Evolutionary conservation across 2,797 vertebrate genomes (phyloP), one percentile per base, ranked within the genome.

Genomic region (Chloroceryle amazona): DNA sequence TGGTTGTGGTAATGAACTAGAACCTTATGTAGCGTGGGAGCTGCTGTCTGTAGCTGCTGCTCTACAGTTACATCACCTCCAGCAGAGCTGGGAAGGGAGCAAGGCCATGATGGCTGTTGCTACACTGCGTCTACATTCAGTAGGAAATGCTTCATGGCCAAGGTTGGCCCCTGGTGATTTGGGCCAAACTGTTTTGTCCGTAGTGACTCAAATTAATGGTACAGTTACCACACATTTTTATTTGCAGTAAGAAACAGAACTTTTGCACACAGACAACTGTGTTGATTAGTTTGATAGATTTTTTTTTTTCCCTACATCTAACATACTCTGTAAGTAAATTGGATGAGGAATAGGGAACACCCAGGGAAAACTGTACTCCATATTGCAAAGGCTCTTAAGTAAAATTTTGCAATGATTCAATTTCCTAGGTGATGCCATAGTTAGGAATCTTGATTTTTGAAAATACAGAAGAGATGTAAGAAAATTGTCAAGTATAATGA

Each of bases 11-110:
- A 74, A 90, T 46, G 39, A 89, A 66, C 21, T 61, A 65, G 73
- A 72, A 81, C 15, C n/a, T 35, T 81, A 67, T 73, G 86, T 65
- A 6, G 73, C 29, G 22, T 51, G 44, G 58, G 7, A 29, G 52
- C 66, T 92, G 54, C 21, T 96, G 81, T 78, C 52, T 58, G 42
- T 51, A 71, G 52, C 72, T 90, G 57, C 57, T 73, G 79, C 71
- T 25, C 73, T 91, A 51, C 70, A 88, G 63, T 65, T 90, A 49
- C 68, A 73, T 65, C 49, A 42, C 20, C 46, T 93, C 47, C 62
- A 92, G 47, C 72, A 94, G 93, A 88, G 42, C 62, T 35, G 62
- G 70, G 39, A 73, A 83, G 29, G 47, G 31, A 81, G 90, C 87
- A 46, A 41, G 63, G 37, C 90, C 58, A 1, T 41, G 52, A 71